phyloP scores from a whole-genome alignment of 2,113 vertebrate genomes.

The Chloroceryle aenea region DNA sequence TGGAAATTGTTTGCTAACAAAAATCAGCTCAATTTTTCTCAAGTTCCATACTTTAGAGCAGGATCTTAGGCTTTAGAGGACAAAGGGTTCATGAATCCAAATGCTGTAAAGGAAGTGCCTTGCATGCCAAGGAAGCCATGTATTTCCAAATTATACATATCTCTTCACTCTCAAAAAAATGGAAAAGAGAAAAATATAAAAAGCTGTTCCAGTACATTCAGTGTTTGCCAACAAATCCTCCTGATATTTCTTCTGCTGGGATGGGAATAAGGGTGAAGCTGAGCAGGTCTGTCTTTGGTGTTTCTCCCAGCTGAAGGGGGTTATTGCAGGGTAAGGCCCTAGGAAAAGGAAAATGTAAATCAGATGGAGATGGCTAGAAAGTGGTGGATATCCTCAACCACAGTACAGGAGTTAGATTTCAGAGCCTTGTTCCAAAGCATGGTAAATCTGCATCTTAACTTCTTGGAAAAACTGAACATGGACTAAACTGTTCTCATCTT shows the following conservation, averaged over 20 bases:
- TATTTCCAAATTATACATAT: neutral
- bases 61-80: neutral
- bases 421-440: neutral
- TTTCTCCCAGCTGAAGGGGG: neutral
- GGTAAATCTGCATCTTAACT: neutral
- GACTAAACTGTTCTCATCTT: neutral
- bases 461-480: neutral
- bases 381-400: neutral
- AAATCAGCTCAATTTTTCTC: slow-evolving; percentile 12
- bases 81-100: neutral
- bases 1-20: slow-evolving; percentile 28
- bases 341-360: neutral
- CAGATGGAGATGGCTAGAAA: neutral
- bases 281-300: neutral
- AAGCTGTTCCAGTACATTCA: neutral
- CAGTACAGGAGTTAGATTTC: neutral
- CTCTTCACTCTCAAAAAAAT: neutral
- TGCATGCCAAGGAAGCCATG: neutral
- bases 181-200: neutral
- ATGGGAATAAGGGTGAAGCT: neutral
- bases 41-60: neutral
- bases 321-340: neutral
- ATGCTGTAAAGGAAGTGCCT: neutral
- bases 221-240: neutral
- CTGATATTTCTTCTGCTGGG: neutral